phyloP scores from a whole-genome alignment of 2,797 vertebrate genomes.

The Cryptoprocta ferox region DNA sequence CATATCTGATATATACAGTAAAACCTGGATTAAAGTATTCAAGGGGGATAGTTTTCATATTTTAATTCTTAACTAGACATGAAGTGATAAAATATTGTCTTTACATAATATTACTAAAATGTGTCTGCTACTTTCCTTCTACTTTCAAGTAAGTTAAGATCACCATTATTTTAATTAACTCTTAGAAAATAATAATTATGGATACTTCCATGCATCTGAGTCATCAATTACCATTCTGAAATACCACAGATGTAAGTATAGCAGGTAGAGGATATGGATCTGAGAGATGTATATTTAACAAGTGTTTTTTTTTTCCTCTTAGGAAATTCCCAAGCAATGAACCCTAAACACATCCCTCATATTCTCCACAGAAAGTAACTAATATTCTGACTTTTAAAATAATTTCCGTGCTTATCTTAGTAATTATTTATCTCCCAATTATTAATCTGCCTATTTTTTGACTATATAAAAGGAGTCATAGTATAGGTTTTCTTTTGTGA shows the following conservation, averaged over 20 bases:
- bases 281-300: slow-evolving; percentile 23
- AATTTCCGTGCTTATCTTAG: background rate
- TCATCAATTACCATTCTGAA: slow-evolving; percentile 28
- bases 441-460: background rate
- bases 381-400: slow-evolving; percentile 33
- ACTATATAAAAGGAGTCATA: background rate
- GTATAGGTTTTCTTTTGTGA: background rate
- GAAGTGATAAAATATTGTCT: background rate
- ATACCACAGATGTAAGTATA: background rate
- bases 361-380: background rate
- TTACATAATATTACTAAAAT: slow-evolving; percentile 22
- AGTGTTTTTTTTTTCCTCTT: background rate
- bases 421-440: background rate
- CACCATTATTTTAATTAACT: background rate
- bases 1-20: background rate
- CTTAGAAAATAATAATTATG: slow-evolving; percentile 36
- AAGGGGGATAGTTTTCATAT: slow-evolving; percentile 5
- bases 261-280: background rate
- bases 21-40: slow-evolving; percentile 15
- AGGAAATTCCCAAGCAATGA: slow-evolving; percentile 37
- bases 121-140: background rate
- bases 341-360: background rate
- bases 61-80: slow-evolving; percentile 38
- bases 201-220: background rate
- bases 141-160: slow-evolving; percentile 35